Evolutionary conservation across 2,888 invertebrate genomes (phyloP).

Genomic region (Stratiomys singularior): DNA sequence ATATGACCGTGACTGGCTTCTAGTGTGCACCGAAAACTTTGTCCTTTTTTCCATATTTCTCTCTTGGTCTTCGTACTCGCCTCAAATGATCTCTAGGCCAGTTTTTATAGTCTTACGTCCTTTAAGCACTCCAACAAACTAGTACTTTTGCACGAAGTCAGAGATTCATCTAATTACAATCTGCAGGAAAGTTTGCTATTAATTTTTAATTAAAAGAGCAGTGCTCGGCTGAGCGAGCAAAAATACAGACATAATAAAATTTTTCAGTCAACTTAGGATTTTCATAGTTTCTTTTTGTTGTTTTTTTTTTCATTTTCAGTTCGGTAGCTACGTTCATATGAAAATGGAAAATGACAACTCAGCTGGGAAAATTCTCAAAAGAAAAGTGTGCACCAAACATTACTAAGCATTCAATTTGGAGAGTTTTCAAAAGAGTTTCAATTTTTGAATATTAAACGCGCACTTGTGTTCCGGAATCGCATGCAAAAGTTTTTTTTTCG

Average conservation of each 20-base stretch:
- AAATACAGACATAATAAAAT: conserved; percentile 12
- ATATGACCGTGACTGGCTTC: background rate
- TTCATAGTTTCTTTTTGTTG: conserved; percentile 15
- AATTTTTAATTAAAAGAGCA: conserved; percentile 41
- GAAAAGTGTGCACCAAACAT: background rate
- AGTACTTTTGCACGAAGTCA: background rate
- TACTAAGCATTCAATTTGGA: conserved; percentile 8
- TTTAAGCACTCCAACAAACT: background rate
- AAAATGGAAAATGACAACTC: conserved; percentile 21
- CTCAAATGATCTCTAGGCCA: background rate
- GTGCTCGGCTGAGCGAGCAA: too few species aligned
- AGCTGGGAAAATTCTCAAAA: background rate
- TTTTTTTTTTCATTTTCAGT: background rate
- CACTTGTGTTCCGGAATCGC: too few species aligned
- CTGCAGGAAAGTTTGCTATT: conserved; percentile 36
- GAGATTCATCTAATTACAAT: conserved; percentile 36
- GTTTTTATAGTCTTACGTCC: background rate
- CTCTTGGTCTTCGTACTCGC: background rate
- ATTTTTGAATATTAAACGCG: background rate
- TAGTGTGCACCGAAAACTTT: background rate
- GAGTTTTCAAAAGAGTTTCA: background rate
- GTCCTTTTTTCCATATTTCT: background rate
- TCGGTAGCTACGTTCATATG: background rate
- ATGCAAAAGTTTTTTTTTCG: too few species aligned
- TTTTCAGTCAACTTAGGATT: conserved; percentile 24